Evolutionary conservation across 2,113 vertebrate genomes (phyloP).

Genomic region (Miniopterus natalensis): DNA sequence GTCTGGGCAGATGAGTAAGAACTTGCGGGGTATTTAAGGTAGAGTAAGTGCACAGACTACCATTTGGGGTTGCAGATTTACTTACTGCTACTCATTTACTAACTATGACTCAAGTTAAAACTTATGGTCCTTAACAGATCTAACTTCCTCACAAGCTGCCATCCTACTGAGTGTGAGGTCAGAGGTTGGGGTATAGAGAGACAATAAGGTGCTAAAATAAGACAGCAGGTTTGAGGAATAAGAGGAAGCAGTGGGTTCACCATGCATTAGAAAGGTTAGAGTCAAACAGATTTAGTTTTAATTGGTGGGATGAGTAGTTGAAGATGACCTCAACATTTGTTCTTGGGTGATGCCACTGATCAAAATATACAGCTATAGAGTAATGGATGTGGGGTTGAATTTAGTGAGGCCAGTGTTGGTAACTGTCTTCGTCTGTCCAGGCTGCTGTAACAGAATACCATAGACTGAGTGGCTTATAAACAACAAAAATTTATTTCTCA

Average conservation of each 20-base stretch:
- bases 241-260: not conserved
- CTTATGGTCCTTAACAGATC: not conserved
- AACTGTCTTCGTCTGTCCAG: not conserved
- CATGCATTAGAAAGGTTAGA: not conserved
- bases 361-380: not conserved
- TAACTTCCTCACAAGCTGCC: not conserved
- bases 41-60: not conserved
- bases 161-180: not conserved
- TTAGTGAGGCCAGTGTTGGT: not conserved
- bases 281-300: constrained; percentile 2
- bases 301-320: not conserved
- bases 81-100: not conserved
- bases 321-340: not conserved
- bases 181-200: not conserved
- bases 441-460: not conserved
- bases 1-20: not conserved
- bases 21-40: not conserved
- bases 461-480: not conserved
- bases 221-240: not conserved
- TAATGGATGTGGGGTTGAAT: not conserved
- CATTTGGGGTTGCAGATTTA: not conserved
- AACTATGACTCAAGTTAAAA: not conserved
- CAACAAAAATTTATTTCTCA: not conserved
- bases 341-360: not conserved
- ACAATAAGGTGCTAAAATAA: not conserved